Evolutionary conservation across 2,797 vertebrate species (phyloP), one percentile per base, ranked within the genome.

Genomic region (Brachymystax lenok): DNA sequence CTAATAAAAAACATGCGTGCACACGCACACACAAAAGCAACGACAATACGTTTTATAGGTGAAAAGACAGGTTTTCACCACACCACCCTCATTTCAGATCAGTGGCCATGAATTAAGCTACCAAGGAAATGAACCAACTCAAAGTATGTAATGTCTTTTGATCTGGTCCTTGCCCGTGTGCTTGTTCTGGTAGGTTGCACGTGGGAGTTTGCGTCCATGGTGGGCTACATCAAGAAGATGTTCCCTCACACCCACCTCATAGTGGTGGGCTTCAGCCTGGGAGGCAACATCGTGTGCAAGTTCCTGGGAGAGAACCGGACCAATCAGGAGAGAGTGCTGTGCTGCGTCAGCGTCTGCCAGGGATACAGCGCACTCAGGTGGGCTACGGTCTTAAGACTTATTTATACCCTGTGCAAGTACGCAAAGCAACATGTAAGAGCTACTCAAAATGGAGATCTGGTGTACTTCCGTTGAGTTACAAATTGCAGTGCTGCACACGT

Each of bases 281-380:
- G 98, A 0, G 98, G 98, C 19, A 99, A 99, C 91, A 99, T 99
- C 0, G 98, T 98, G 14, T 99, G 98, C 87, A 99, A 99, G 86
- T 99, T 97, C 86, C 86, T 99, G 87, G 98, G 98, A 3, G 98
- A 99, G 92, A 97, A 91, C 83, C 94, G 89, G 52, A 86, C 85
- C 40, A 99, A 99, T 92, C 98, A 99, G 90, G 98, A 99, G 64
- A 90, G 94, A 64, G 98, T 99, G n/a, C 90, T 99, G 81, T 99
- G 98, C 84, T 97, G 96, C 0, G 96, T 98, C 86, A 99, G 98
- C 0, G 93, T 99, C 82, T 99, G 97, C 91, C 98, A 99, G 90
- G 98, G 98, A 0, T 99, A 99, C 92, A 98, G 98, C 0, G 98
- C 98, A 0, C 94, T 98, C 72, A 96, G 97, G 98, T 98, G 87